Conservation (phyloP, 2,797 vertebrate genomes). For the Leuciscus waleckii region DNA sequence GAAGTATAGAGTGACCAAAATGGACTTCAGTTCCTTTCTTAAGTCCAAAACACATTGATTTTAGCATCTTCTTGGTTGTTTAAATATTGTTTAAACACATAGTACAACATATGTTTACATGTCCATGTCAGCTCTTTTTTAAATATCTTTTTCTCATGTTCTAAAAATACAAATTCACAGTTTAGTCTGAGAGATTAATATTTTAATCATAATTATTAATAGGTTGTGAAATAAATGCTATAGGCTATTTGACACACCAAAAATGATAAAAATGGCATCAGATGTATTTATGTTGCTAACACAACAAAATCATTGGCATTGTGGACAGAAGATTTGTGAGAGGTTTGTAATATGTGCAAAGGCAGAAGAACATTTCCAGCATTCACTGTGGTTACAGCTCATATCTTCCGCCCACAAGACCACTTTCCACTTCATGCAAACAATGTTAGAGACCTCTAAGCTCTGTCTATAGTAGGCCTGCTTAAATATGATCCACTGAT, state of each 20-base stretch:
- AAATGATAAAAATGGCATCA: too few relatives aligned
- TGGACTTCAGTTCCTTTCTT: not conserved
- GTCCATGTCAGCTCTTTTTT: not conserved
- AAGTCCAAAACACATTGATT: not conserved
- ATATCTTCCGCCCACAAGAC: not conserved
- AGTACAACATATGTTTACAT: too few relatives aligned
- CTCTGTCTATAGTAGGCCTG: too few relatives aligned
- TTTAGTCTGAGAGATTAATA: too few relatives aligned
- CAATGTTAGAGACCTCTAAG: not conserved
- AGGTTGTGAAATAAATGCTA: too few relatives aligned
- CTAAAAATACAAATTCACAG: not conserved
- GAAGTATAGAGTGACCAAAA: not conserved
- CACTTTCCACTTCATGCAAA: not conserved
- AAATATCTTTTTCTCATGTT: not conserved
- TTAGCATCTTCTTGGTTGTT: not conserved
- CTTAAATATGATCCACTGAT: too few relatives aligned
- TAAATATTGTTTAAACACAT: too few relatives aligned
- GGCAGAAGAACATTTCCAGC: not conserved
- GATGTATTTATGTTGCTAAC: not conserved
- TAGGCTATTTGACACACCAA: too few relatives aligned
- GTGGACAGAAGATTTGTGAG: not conserved
- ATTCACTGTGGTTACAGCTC: not conserved
- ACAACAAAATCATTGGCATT: not conserved
- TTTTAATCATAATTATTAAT: too few relatives aligned
- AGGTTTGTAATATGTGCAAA: not conserved